Conservation (phyloP, 1,140 invertebrate genomes). For the Magallana angulata region DNA sequence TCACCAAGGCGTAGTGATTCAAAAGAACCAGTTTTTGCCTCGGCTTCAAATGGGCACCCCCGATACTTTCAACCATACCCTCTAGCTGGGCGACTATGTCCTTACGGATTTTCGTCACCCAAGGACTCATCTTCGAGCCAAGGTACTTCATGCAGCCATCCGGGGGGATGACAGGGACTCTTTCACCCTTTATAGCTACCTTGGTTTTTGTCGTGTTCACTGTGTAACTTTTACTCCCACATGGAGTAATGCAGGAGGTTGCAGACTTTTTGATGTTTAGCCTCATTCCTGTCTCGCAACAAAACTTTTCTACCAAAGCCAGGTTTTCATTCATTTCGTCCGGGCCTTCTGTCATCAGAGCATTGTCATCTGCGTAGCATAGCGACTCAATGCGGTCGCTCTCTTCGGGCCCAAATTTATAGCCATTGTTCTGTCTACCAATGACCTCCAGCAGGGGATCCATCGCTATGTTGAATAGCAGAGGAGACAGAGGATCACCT, state of each 20-base stretch:
- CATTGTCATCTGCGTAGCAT: constrained; percentile 57
- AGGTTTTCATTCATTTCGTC: constrained; percentile 48
- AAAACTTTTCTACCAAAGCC: constrained; percentile 44
- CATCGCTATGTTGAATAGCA: constrained; percentile 81
- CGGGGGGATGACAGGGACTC: constrained; percentile 32
- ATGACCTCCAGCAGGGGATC: constrained; percentile 65
- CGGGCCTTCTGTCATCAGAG: constrained; percentile 11
- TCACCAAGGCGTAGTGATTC: not conserved
- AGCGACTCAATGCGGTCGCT: constrained; percentile 40
- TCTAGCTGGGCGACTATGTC: not conserved
- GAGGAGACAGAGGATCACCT: constrained; percentile 80
- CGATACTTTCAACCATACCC: constrained; percentile 21
- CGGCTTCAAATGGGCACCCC: not conserved
- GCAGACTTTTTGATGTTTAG: constrained; percentile 58
- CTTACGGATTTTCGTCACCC: constrained; percentile 31
- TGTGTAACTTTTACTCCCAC: not conserved
- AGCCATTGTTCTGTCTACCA: constrained; percentile 16
- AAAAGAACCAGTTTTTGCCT: constrained; percentile 33
- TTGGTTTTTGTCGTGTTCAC: constrained; percentile 34
- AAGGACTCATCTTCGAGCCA: constrained; percentile 20
- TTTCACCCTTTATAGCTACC: constrained; percentile 1
- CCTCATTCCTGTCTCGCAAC: constrained; percentile 50
- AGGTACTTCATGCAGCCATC: not conserved
- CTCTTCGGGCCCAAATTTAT: constrained; percentile 30
- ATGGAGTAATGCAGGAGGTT: constrained; percentile 46